Percentiles rank a stretch among this genome's conserved stretches.
These are phyloP conservation scores for Teleogryllus oceanicus DNA, from an alignment of 2,888 invertebrate species.

Conservation along the genomic window DNA sequence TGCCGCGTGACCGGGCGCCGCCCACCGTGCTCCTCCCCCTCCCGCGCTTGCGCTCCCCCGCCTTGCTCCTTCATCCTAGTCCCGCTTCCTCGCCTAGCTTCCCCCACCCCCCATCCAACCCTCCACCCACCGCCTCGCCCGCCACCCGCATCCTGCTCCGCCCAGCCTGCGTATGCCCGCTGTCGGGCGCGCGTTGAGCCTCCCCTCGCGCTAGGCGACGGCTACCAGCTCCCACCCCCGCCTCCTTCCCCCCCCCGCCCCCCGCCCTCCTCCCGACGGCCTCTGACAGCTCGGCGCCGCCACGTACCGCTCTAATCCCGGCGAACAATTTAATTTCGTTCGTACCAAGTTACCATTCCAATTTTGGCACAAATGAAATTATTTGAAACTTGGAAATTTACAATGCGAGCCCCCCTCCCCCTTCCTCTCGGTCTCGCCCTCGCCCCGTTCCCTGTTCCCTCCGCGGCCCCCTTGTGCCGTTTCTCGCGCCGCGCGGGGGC, in stretches of 20 bases:
- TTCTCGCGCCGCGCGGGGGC: no score
- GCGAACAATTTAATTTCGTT: slow-evolving; percentile 22
- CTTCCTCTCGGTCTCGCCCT: neutral
- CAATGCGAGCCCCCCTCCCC: neutral
- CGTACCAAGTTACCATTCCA: slow-evolving; percentile 25
- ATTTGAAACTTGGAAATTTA: slow-evolving; percentile 21
- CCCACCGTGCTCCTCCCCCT: no score
- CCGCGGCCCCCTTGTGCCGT: neutral
- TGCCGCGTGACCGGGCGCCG: no score
- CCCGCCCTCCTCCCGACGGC: neutral
- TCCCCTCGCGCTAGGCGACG: neutral
- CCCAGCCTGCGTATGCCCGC: no score
- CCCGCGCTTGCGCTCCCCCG: no score
- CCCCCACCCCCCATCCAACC: no score
- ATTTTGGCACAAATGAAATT: slow-evolving; percentile 25
- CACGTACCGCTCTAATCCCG: slow-evolving; percentile 33
- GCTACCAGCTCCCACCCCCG: neutral
- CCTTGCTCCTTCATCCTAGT: no score
- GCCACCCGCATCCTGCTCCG: no score
- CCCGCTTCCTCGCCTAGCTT: no score
- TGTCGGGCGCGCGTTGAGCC: no score
- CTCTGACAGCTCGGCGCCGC: neutral
- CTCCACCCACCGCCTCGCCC: no score
- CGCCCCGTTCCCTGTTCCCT: neutral
- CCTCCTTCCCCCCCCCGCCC: neutral